Conservation (phyloP, 2,113 vertebrate species). For the Ellobius talpinus region DNA sequence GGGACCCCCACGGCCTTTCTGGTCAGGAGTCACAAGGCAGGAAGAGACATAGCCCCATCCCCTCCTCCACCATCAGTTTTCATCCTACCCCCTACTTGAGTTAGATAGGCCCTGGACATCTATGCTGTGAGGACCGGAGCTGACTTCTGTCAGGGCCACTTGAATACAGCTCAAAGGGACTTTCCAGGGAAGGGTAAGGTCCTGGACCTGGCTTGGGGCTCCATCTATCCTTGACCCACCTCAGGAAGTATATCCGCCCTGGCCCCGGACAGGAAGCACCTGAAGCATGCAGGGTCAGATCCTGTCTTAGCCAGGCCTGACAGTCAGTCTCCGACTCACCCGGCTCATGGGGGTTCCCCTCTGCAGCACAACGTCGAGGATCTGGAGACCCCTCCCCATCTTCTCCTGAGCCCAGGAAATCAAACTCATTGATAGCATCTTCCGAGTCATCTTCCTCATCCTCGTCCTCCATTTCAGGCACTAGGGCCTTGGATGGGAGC, state of each 20-base stretch:
- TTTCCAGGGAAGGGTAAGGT: conserved; percentile 56
- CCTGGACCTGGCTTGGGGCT: background rate
- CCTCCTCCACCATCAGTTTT: background rate
- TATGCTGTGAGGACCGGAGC: too few relatives aligned
- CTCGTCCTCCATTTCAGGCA: conserved; percentile 92
- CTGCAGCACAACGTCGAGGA: conserved; percentile 88
- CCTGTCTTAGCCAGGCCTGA: accelerated
- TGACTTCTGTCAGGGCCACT: background rate
- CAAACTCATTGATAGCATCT: conserved; percentile 94
- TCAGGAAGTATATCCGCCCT: conserved; percentile 66
- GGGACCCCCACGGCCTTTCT: background rate
- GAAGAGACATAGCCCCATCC: background rate
- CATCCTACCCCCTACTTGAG: background rate
- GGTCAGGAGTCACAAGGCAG: background rate
- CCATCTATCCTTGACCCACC: background rate
- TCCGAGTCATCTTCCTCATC: conserved; percentile 95
- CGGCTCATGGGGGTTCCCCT: conserved; percentile 89
- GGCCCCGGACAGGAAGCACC: conserved; percentile 75
- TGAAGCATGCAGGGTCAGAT: background rate
- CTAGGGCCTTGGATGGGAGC: conserved; percentile 90
- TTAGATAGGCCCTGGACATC: background rate
- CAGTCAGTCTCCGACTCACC: conserved; percentile 83
- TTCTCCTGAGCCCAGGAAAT: conserved; percentile 94
- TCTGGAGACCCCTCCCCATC: conserved; percentile 92
- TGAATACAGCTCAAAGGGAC: background rate